A percentile compares a stretch with the other conserved stretches of the same genome.
These are phyloP conservation scores for Lamellibrachia columna DNA, from an alignment of 2,888 invertebrate species.

Conservation along the genomic window DNA sequence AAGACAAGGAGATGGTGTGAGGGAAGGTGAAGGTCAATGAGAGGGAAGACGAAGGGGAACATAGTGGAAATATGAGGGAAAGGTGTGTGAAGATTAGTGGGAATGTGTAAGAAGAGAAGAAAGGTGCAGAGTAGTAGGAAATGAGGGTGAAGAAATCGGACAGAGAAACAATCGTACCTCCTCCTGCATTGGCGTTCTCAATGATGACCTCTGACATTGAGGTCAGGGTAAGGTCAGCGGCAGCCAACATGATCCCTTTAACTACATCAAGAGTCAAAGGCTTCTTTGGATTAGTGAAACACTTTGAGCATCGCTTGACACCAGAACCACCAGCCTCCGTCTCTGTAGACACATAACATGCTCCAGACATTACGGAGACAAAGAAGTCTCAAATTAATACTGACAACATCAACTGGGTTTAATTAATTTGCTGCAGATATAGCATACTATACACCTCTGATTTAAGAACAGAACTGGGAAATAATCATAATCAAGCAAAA, in stretches of 20 bases:
- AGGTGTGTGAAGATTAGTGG: background rate
- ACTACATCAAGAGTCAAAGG: conserved; percentile 51
- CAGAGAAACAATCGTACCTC: background rate
- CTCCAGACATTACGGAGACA: background rate
- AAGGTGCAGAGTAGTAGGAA: background rate
- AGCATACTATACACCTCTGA: too few relatives aligned
- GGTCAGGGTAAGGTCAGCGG: conserved; percentile 59
- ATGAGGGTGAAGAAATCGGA: background rate
- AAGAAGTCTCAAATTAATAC: background rate
- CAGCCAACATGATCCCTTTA: conserved; percentile 57
- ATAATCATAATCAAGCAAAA: too few relatives aligned
- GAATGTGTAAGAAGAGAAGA: background rate
- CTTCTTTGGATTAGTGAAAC: conserved; percentile 47
- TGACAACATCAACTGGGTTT: background rate
- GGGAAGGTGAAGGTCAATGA: background rate
- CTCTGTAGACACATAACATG: background rate
- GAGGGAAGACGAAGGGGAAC: background rate
- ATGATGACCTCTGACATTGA: conserved; percentile 59
- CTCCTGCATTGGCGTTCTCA: conserved; percentile 47
- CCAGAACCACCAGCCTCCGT: background rate
- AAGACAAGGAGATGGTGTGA: background rate
- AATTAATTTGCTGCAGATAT: too few relatives aligned
- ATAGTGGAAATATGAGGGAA: background rate
- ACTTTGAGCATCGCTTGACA: background rate
- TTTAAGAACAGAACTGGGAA: too few relatives aligned